Evolutionary conservation across 2,797 vertebrate species (phyloP).

Genomic region (Sylvia borin): DNA sequence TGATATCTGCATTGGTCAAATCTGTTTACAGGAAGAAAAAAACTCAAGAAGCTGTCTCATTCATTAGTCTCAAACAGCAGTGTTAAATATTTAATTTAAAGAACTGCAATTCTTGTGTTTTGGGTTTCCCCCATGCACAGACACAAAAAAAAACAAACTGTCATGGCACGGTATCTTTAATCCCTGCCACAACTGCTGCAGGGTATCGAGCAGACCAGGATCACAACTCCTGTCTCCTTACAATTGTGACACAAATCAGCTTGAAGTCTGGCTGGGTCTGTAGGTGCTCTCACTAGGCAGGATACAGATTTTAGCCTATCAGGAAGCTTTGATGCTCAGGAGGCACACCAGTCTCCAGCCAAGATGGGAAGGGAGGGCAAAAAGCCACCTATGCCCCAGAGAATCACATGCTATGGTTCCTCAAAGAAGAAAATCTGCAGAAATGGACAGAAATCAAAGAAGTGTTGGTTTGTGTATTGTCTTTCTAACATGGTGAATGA

Average conservation of each 20-base stretch:
- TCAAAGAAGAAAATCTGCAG: background rate
- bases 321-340: background rate
- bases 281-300: background rate
- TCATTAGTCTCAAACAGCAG: background rate
- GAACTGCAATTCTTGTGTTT: background rate
- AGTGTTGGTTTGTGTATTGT: background rate
- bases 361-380: background rate
- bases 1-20: background rate
- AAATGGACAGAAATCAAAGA: background rate
- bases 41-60: background rate
- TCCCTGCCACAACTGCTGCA: fast-evolving
- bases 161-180: fast-evolving
- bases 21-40: background rate
- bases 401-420: background rate
- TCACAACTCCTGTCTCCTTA: background rate
- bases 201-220: background rate
- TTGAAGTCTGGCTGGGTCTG: background rate
- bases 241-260: fast-evolving
- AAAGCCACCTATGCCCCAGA: background rate
- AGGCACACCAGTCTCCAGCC: background rate
- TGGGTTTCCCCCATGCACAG: background rate
- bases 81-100: background rate
- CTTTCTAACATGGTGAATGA: background rate
- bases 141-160: background rate
- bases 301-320: background rate